Evolutionary conservation across 2,888 invertebrate genomes (phyloP), one percentile per base, ranked within the genome.

Genomic region (Herminia tarsipennalis): DNA sequence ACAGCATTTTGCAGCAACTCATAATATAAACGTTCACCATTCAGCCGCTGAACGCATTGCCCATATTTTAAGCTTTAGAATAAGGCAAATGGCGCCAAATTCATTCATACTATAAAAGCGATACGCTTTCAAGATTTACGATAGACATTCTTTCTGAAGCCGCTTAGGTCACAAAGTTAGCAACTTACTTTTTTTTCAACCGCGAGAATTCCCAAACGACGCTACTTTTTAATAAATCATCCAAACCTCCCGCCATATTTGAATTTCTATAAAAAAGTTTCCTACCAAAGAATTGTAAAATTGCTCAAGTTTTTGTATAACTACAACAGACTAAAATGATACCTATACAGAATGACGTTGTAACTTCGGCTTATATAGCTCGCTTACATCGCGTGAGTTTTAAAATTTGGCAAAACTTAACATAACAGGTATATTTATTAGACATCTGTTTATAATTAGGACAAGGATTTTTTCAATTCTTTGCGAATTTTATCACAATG

Each of bases 201-300:
- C 51, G 44, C 61, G 22, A 38, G 39, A 56, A 38, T 56, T 49
- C 55, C 44, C 46, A 14, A 55, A 51, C 40, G 53, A 28, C 41
- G 53, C 35, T 33, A 56, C 34, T 57, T 54, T 40, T 57, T 45
- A 60, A 67, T 66, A 66, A 66, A 66, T 66, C 66, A 67, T 64
- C 25, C 12, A 36, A 55, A 55, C 44, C 42, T 30, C 24, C 37
- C 42, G 13, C 58, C 60, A 57, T 66, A 39, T 66, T 66, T 55
- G 39, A 64, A 55, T 52, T 66, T 60, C 46, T 56, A 56, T 55
- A 53, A 59, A 64, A 65, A 63, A 66, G 22, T 57, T 60, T 53
- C 5, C 32, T 14, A 2, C 46, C 18, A 8, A 48, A 38, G 46
- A 42, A 57, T 55, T 43, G 58, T 62, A 55, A 58, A 62, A 63